Evolutionary conservation across 2,888 invertebrate genomes (phyloP).

Genomic region (Electrophaes corylata): DNA sequence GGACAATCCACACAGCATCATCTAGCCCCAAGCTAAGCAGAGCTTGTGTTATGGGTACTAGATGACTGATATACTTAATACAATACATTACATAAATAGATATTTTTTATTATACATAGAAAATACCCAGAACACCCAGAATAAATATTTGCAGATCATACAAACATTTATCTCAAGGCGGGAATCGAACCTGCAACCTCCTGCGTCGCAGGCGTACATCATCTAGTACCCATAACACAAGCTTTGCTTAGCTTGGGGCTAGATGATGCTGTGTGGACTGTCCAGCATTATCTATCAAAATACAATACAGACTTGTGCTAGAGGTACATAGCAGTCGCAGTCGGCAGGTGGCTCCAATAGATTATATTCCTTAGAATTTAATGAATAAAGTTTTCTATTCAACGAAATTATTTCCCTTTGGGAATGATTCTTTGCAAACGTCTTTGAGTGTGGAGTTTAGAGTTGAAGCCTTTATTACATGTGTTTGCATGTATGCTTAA

Average conservation of each 20-base stretch:
- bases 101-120: no score
- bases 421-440: slow-evolving; percentile 23
- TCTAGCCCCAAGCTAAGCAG: no score
- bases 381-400: slow-evolving; percentile 57
- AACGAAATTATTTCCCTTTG: slow-evolving; percentile 39
- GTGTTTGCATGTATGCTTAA: not conserved
- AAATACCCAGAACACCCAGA: no score
- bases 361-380: slow-evolving; percentile 58
- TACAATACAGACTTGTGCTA: slow-evolving; percentile 3
- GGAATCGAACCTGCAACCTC: no score
- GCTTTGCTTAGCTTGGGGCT: not conserved
- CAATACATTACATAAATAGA: no score
- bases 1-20: no score
- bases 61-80: no score
- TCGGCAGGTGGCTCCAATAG: slow-evolving; percentile 60
- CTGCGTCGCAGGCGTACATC: no score
- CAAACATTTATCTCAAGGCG: no score
- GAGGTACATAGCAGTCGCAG: slow-evolving; percentile 41
- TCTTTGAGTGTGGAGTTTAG: slow-evolving; percentile 22
- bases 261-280: no score
- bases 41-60: no score
- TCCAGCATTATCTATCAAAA: not conserved
- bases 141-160: no score
- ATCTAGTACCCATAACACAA: not conserved
- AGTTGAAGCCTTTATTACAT: not conserved